A percentile compares a stretch with the other conserved stretches of the same genome.
Conservation (phyloP, 2,113 vertebrate species). For the Petromus typicus region DNA sequence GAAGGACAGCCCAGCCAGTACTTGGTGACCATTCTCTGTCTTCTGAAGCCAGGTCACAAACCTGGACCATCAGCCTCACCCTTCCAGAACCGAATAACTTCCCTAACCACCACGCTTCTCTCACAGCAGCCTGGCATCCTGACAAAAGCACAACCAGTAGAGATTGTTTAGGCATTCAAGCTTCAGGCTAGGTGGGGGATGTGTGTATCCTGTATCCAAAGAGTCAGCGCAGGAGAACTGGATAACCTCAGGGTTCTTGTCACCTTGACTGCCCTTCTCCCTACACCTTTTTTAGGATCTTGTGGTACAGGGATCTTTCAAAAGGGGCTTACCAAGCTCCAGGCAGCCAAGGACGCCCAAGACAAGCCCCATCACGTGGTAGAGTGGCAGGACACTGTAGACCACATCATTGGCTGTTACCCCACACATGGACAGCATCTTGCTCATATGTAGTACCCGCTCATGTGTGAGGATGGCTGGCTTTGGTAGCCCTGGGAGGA, state of each 20-base stretch:
- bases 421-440: conserved; percentile 75
- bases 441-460: neutral
- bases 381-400: conserved; percentile 92
- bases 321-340: conserved; percentile 87
- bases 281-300: neutral
- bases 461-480: conserved; percentile 51
- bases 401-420: conserved; percentile 86
- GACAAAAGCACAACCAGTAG: neutral
- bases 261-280: neutral
- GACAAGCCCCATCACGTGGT: conserved; percentile 92
- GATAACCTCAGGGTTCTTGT: neutral
- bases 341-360: conserved; percentile 90
- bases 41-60: neutral
- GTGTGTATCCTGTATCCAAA: neutral
- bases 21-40: neutral
- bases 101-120: no score
- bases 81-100: neutral
- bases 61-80: no score
- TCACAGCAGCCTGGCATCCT: neutral
- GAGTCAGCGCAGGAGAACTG: neutral
- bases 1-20: neutral
- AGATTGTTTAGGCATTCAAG: neutral
- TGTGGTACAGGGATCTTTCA: neutral
- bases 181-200: neutral
- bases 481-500: conserved; percentile 62